These are phyloP conservation scores for Solenopsis fugax DNA, from an alignment of 1,140 invertebrate genomes.

Conservation along the genomic window DNA sequence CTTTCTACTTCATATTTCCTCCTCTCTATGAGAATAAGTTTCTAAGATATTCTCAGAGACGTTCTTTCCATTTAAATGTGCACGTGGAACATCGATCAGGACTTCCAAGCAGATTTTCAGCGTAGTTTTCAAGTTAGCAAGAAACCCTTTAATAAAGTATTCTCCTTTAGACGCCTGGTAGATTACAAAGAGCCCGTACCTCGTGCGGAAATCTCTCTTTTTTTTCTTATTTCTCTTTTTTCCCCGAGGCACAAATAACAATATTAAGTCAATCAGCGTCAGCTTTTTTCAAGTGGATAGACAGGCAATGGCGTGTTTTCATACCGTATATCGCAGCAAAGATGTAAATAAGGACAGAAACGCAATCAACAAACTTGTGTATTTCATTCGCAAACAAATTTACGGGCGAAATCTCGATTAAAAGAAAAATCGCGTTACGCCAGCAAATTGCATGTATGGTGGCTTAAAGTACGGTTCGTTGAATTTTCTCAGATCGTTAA, in stretches of 20 bases:
- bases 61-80: conserved; percentile 9
- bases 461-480: neutral
- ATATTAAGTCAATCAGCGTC: conserved; percentile 43
- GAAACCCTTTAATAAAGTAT: conserved; percentile 53
- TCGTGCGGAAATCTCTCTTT: neutral
- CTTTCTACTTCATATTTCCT: conserved; percentile 20
- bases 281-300: conserved; percentile 9
- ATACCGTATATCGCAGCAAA: neutral
- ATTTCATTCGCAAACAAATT: neutral
- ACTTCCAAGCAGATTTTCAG: conserved; percentile 20
- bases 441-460: neutral
- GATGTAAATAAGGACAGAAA: conserved; percentile 12
- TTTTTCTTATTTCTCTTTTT: conserved; percentile 14
- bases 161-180: conserved; percentile 16
- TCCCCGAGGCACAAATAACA: conserved; percentile 9
- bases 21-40: conserved; percentile 26
- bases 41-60: conserved; percentile 15
- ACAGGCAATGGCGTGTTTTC: neutral
- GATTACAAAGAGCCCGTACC: conserved; percentile 19
- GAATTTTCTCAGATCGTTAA: neutral
- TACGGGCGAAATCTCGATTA: neutral
- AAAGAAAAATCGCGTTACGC: neutral
- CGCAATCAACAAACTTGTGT: neutral
- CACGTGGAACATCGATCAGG: conserved; percentile 24
- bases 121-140: neutral